Percentiles rank a stretch among this genome's conserved stretches.
phyloP scores from a whole-genome alignment of 2,888 invertebrate species.

The Caenorhabditis sp. region DNA sequence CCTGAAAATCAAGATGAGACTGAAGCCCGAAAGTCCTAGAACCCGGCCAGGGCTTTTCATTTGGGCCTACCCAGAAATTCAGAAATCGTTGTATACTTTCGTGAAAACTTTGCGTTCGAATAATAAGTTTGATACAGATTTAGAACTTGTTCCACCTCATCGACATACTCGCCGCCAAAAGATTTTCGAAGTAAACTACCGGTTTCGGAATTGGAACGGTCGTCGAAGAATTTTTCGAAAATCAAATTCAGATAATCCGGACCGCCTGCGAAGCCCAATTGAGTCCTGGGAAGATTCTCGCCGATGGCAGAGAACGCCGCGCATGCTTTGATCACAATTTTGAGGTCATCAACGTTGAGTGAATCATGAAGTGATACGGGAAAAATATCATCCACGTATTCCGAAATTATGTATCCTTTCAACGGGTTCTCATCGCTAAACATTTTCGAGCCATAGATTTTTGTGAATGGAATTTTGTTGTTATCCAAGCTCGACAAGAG shows the following conservation, averaged over 20 bases:
- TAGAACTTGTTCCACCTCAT: conserved; percentile 18
- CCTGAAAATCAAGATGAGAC: conserved; percentile 8
- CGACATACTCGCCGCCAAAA: conserved; percentile 14
- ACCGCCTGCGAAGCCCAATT: conserved; percentile 15
- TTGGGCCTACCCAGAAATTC: neutral
- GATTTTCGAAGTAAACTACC: neutral
- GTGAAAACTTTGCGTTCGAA: conserved; percentile 6
- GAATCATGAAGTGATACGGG: conserved; percentile 14
- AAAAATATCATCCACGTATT: conserved; percentile 19
- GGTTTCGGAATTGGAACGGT: neutral
- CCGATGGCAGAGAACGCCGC: conserved; percentile 32
- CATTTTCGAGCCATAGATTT: conserved; percentile 14
- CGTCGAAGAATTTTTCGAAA: conserved; percentile 21
- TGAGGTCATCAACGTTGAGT: conserved; percentile 22
- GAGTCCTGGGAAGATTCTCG: conserved; percentile 15
- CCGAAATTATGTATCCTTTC: conserved; percentile 27
- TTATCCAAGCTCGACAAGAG: conserved; percentile 16
- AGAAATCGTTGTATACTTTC: conserved; percentile 5
- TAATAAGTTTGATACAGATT: conserved; percentile 12
- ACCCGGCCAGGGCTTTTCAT: neutral
- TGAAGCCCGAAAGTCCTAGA: neutral
- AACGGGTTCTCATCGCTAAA: conserved; percentile 23
- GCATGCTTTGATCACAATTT: conserved; percentile 13
- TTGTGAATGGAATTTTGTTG: conserved; percentile 23
- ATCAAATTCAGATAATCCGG: conserved; percentile 14